Evolutionary conservation across 1,140 invertebrate species (phyloP).

Genomic region (Tetragnatha versicolor): DNA sequence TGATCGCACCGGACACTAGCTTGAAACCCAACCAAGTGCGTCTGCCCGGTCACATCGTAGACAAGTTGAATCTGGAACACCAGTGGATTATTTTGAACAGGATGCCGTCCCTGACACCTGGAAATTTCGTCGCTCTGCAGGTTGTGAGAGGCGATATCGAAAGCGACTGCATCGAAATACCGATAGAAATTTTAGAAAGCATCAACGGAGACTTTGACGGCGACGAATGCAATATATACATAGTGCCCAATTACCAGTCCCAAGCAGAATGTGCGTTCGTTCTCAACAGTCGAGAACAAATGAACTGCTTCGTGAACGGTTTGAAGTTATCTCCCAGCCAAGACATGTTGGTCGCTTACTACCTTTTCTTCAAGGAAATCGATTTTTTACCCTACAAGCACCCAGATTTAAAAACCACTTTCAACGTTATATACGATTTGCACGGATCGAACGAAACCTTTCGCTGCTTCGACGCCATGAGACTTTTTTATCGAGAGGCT

Average conservation of each 20-base stretch:
- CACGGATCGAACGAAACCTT: constrained; percentile 1
- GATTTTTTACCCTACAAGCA: constrained; percentile 24
- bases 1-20: constrained; percentile 23
- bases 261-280: constrained; percentile 14
- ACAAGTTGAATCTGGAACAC: background rate
- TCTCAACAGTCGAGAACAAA: background rate
- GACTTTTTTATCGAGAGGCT: background rate
- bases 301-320: background rate
- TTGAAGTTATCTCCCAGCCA: background rate
- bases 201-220: constrained; percentile 36
- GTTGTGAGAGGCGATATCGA: background rate
- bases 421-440: constrained; percentile 21
- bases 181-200: background rate
- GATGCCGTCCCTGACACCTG: constrained; percentile 21
- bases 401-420: background rate
- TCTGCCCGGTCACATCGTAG: background rate
- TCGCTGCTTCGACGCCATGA: background rate
- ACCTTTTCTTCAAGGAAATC: background rate
- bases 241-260: background rate
- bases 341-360: constrained; percentile 37
- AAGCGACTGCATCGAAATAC: constrained; percentile 13
- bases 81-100: constrained; percentile 22
- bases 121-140: constrained; percentile 12
- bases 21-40: constrained; percentile 11
- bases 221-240: constrained; percentile 20